Evolutionary conservation across 2,888 invertebrate species (phyloP).

Genomic region (Cantharis lateralis): DNA sequence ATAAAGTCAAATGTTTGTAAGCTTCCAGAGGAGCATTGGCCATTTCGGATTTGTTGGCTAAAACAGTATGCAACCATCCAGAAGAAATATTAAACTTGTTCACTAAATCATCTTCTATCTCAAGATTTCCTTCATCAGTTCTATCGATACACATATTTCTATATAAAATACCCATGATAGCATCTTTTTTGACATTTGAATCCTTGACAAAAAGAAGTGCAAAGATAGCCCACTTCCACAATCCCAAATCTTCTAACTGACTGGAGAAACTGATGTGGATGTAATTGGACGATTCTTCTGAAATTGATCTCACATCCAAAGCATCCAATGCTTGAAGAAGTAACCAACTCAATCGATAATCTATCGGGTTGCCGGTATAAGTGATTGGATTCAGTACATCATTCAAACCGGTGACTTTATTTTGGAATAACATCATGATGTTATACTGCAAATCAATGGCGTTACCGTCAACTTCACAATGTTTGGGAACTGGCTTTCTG

Average conservation of each 20-base stretch:
- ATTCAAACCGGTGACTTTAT: constrained; percentile 67
- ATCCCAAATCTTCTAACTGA: constrained; percentile 79
- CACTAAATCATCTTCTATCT: constrained; percentile 63
- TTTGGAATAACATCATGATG: constrained; percentile 76
- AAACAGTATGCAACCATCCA: constrained; percentile 78
- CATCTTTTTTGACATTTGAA: constrained; percentile 61
- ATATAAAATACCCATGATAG: constrained; percentile 70
- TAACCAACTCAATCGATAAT: constrained; percentile 83
- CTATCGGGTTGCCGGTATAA: constrained; percentile 79
- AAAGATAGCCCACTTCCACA: constrained; percentile 89
- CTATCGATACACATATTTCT: constrained; percentile 67
- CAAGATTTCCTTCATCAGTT: constrained; percentile 52
- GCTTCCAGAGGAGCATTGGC: constrained; percentile 46
- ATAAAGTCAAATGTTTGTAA: constrained; percentile 73
- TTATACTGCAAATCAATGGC: constrained; percentile 79
- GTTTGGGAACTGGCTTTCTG: constrained; percentile 50
- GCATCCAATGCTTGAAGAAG: constrained; percentile 69
- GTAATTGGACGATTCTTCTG: constrained; percentile 61
- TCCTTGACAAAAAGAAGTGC: constrained; percentile 73
- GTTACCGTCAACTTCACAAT: constrained; percentile 42
- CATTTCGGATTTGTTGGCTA: constrained; percentile 63
- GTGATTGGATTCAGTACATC: constrained; percentile 73
- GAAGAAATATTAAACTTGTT: constrained; percentile 71
- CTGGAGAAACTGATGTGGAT: constrained; percentile 75
- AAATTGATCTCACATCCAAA: constrained; percentile 68